phyloP scores from a whole-genome alignment of 2,113 vertebrate genomes.

The Neolamprologus hecqui region DNA sequence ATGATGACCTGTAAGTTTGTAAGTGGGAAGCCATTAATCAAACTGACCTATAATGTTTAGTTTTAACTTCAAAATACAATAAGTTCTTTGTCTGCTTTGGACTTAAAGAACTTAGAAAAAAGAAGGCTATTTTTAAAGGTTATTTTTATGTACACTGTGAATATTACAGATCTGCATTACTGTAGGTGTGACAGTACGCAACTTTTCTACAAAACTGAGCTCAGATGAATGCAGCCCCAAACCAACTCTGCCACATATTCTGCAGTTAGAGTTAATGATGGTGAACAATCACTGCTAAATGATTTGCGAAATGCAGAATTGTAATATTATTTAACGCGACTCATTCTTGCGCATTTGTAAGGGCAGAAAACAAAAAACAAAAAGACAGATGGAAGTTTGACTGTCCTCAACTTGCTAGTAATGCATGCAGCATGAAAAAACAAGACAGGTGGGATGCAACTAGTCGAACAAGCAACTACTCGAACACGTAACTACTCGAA shows the following conservation, averaged over 20 bases:
- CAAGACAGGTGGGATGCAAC: background rate
- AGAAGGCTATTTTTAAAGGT: background rate
- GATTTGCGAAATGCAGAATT: background rate
- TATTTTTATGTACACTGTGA: background rate
- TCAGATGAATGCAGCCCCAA: background rate
- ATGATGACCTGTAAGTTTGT: conserved; percentile 3
- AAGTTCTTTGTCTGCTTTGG: background rate
- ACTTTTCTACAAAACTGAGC: background rate
- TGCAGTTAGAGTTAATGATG: background rate
- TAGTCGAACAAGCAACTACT: background rate
- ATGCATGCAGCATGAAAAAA: background rate
- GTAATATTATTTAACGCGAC: background rate
- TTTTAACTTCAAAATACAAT: background rate
- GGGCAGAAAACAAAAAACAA: background rate
- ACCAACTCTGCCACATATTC: background rate
- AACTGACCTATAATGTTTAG: background rate
- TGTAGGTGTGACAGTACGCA: background rate
- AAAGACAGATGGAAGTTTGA: background rate
- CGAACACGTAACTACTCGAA: background rate
- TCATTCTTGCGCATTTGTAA: background rate
- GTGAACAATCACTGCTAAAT: background rate
- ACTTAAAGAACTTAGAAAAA: background rate
- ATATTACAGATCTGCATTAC: background rate
- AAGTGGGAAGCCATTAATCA: conserved; percentile 34
- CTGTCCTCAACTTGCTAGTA: background rate